phyloP scores from a whole-genome alignment of 2,888 invertebrate genomes.

The Rhingia rostrata region DNA sequence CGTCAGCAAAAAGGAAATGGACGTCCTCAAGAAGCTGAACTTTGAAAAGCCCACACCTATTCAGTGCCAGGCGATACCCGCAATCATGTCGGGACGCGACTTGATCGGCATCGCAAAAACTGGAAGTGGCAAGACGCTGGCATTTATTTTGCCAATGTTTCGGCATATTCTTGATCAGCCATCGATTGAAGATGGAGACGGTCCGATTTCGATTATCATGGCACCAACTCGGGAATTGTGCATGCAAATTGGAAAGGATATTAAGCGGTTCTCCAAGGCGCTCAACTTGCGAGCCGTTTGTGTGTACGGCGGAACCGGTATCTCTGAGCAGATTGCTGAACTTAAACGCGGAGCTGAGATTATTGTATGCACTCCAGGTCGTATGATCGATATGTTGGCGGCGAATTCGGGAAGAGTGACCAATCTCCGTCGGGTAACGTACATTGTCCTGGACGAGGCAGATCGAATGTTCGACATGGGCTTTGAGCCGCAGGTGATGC shows the following conservation, averaged over 20 bases:
- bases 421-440: constrained; percentile 97
- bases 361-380: constrained; percentile 98
- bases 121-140: constrained; percentile 98
- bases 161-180: constrained; percentile 97
- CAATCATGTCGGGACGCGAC: constrained; percentile 98
- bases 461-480: constrained; percentile 99
- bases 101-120: constrained; percentile 99
- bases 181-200: constrained; percentile 96
- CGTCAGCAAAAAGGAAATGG: constrained; percentile 96
- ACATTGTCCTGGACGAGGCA: constrained; percentile 98
- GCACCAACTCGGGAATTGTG: constrained; percentile 98
- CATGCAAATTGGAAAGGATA: constrained; percentile 99
- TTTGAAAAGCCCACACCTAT: constrained; percentile 99
- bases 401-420: constrained; percentile 99
- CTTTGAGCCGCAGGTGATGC: constrained; percentile 92
- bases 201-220: constrained; percentile 98
- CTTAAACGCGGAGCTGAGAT: constrained; percentile 98
- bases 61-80: constrained; percentile 98
- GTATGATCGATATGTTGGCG: constrained; percentile 99
- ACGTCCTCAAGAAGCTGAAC: constrained; percentile 92
- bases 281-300: constrained; percentile 94
- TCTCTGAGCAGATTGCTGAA: constrained; percentile 96
- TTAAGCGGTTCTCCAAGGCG: constrained; percentile 96
- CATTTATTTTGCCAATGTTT: constrained; percentile 99
- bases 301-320: constrained; percentile 99